Conservation (phyloP, 2,113 vertebrate species). For the Ramphastos sulfuratus region DNA sequence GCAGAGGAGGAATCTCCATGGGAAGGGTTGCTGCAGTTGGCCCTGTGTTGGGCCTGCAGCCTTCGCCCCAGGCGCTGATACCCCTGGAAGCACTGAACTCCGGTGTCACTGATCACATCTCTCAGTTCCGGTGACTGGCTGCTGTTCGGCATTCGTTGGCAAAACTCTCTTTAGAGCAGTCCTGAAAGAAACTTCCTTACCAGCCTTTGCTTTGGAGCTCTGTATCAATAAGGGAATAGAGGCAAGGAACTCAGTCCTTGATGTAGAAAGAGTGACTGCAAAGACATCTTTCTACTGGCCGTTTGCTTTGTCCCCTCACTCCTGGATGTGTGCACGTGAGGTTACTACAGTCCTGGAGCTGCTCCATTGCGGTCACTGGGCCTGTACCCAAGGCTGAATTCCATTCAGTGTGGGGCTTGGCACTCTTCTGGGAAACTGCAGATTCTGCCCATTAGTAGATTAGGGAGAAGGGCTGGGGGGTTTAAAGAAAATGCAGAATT, state of each 20-base stretch:
- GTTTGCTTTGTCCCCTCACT: neutral
- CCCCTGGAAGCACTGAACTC: constrained; percentile 23
- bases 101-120: constrained; percentile 26
- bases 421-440: constrained; percentile 19
- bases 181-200: neutral
- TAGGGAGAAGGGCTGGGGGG: neutral
- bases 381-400: neutral
- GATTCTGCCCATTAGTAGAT: neutral
- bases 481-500: neutral
- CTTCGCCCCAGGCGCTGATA: constrained; percentile 49
- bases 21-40: neutral
- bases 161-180: neutral
- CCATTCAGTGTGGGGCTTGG: neutral
- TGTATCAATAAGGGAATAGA: neutral
- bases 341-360: neutral
- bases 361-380: neutral
- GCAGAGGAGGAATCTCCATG: constrained; percentile 6
- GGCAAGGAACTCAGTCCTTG: neutral
- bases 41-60: neutral
- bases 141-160: constrained; percentile 8
- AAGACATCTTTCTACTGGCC: constrained; percentile 3
- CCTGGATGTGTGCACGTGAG: neutral
- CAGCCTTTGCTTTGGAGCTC: constrained; percentile 25
- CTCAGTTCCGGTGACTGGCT: constrained; percentile 19
- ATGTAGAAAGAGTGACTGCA: neutral